These are phyloP conservation scores for Bothrops jararaca DNA, from an alignment of 2,113 vertebrate species.

Conservation along the genomic window DNA sequence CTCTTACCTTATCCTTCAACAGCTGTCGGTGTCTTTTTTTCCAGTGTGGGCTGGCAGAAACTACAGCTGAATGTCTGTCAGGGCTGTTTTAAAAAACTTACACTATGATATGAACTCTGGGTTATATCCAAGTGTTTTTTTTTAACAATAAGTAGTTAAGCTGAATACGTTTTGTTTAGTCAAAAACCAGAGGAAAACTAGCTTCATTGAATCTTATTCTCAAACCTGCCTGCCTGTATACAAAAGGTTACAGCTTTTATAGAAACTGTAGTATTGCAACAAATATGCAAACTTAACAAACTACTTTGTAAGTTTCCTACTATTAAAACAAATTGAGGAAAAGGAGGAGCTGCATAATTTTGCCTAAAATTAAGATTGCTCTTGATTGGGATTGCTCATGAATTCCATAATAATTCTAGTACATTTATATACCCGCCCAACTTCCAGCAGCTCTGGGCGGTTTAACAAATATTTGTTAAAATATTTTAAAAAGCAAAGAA, in stretches of 20 bases:
- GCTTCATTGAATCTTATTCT: neutral
- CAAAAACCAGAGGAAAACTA: neutral
- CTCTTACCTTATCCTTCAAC: neutral
- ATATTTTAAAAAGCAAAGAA: neutral
- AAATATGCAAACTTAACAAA: neutral
- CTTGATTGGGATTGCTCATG: neutral
- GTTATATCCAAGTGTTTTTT: neutral
- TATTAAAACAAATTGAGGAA: neutral
- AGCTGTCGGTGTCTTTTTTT: neutral
- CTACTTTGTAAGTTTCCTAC: neutral
- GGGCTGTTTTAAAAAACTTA: neutral
- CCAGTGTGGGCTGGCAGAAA: neutral
- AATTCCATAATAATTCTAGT: neutral
- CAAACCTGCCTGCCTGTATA: neutral
- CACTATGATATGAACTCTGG: neutral
- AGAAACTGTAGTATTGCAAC: neutral
- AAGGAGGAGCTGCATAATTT: neutral
- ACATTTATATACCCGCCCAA: neutral
- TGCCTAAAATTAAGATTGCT: neutral
- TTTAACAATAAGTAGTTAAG: neutral
- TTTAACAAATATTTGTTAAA: neutral
- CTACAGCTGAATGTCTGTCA: neutral
- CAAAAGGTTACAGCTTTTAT: neutral
- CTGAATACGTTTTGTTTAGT: neutral
- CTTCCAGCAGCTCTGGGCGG: neutral